phyloP scores from a whole-genome alignment of 2,113 vertebrate genomes.

The Chaetodon trifascialis region DNA sequence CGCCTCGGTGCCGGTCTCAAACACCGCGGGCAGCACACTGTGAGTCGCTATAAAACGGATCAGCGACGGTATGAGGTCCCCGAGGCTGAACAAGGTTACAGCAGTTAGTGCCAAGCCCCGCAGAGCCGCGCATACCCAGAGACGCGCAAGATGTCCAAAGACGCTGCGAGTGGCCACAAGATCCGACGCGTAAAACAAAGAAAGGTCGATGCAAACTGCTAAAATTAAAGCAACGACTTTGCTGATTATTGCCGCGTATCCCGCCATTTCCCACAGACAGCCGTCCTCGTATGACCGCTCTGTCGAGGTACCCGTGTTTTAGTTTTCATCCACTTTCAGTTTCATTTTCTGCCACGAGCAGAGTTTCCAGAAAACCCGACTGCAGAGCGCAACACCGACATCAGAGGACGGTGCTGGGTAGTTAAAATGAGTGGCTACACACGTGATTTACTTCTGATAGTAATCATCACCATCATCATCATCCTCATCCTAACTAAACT shows the following conservation, averaged over 20 bases:
- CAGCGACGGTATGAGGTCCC: not conserved
- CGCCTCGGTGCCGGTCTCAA: slow-evolving; percentile 61
- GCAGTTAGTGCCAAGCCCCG: slow-evolving; percentile 43
- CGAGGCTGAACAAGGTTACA: fast-evolving
- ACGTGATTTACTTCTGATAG: not conserved
- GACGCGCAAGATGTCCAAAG: slow-evolving; percentile 21
- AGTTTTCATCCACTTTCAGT: slow-evolving; percentile 50
- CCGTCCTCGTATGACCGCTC: slow-evolving; percentile 35
- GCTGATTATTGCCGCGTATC: not conserved
- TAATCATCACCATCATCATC: not conserved
- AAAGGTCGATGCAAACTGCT: slow-evolving; percentile 35
- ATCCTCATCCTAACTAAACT: not conserved
- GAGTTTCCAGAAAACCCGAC: slow-evolving; percentile 25
- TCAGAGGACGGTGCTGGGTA: not conserved
- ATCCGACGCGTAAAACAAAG: slow-evolving; percentile 57
- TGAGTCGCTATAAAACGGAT: slow-evolving; percentile 39
- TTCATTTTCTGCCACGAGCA: slow-evolving; percentile 21
- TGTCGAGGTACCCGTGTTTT: fast-evolving
- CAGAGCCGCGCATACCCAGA: slow-evolving; percentile 68
- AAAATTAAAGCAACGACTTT: fast-evolving
- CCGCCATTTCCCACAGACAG: not conserved
- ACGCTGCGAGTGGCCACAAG: not conserved
- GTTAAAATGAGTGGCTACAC: not conserved
- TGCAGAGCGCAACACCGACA: fast-evolving
- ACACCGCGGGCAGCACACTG: slow-evolving; percentile 73